Percentiles rank a stretch among this genome's conserved stretches.
phyloP scores from a whole-genome alignment of 30 jellyfish, hydroid and myxozoan genomes.

The Turritopsis rubra region DNA sequence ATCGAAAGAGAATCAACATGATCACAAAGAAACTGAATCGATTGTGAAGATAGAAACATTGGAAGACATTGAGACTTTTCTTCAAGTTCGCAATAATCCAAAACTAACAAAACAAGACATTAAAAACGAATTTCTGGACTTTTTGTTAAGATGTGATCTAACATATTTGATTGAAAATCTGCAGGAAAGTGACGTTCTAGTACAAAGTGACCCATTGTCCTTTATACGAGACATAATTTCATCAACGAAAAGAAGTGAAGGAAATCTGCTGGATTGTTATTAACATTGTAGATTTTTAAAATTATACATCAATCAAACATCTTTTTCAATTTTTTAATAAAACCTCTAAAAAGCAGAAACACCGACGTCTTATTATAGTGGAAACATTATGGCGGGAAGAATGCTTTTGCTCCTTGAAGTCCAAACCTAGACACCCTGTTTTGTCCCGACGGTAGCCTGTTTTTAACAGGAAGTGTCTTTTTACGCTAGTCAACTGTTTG shows the following conservation, averaged over 20 bases:
- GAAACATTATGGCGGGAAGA: too few species aligned
- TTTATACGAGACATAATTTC: conserved; percentile 21
- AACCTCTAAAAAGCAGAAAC: too few species aligned
- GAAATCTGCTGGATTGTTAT: conserved; percentile 32
- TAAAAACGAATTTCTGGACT: not conserved
- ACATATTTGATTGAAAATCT: not conserved
- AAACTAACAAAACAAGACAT: not conserved
- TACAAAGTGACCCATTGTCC: conserved; percentile 28
- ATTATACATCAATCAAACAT: too few species aligned
- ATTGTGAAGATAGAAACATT: not conserved
- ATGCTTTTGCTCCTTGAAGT: too few species aligned
- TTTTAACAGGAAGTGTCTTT: too few species aligned
- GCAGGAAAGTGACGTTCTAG: conserved; percentile 13
- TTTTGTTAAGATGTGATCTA: conserved; percentile 4
- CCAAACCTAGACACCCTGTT: too few species aligned
- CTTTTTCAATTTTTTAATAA: too few species aligned
- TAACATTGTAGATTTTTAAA: too few species aligned
- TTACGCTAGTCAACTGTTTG: too few species aligned
- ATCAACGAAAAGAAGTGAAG: conserved; percentile 29
- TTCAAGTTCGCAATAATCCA: not conserved
- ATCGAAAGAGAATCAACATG: not conserved
- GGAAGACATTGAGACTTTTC: conserved; percentile 10
- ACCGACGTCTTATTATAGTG: too few species aligned
- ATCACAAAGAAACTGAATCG: not conserved
- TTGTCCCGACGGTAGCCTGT: too few species aligned